Evolutionary conservation across 2,113 vertebrate species (phyloP), one percentile per base, ranked within the genome.

Genomic region (Albula glossodonta): DNA sequence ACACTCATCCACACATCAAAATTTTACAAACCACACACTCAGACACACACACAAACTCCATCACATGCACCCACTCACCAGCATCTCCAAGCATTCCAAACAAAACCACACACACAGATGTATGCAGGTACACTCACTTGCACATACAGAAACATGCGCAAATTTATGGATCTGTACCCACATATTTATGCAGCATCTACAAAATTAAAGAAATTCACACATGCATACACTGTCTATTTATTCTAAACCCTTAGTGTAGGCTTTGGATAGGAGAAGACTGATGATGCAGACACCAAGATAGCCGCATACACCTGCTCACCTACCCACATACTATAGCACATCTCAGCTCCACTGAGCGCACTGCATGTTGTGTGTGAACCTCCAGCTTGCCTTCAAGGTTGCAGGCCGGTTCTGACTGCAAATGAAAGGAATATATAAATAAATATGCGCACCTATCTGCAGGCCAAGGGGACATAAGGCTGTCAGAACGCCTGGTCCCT

Each of bases 1-100:
- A 92, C 91, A 93, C 93, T 94, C 92, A 89, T 90, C 94, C 91
- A 93, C 92, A 92, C 53, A 56, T 88, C 70, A 41, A 41, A 41
- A 41, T 41, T 41, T 41, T 41, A 41, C 31, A 41, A 41, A 41
- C 31, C 19, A 56, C 53, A 56, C 70, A 74, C 70, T 11, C 53
- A 56, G 53, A 56, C 53, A 56, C 19, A 56, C 53, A 56, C 70
- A 74, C 70, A 74, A n/a, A 74, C 8, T n/a, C 70, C n/a, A 22
- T 22, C 22, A 31, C 70, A 10, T 8, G 31, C 53, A 56, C 53
- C 6, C 53, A 56, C 53, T 9, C 53, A 56, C 31, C 31, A 6
- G 12, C 53, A 56, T 12, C 6, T 12, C 6, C 2, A 74, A 74
- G 22, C 70, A n/a, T 74, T 74, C 22, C 70, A 74, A 74, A 74